These are phyloP conservation scores for Hiodon alosoides DNA, from an alignment of 2,113 vertebrate genomes.

Conservation along the genomic window DNA sequence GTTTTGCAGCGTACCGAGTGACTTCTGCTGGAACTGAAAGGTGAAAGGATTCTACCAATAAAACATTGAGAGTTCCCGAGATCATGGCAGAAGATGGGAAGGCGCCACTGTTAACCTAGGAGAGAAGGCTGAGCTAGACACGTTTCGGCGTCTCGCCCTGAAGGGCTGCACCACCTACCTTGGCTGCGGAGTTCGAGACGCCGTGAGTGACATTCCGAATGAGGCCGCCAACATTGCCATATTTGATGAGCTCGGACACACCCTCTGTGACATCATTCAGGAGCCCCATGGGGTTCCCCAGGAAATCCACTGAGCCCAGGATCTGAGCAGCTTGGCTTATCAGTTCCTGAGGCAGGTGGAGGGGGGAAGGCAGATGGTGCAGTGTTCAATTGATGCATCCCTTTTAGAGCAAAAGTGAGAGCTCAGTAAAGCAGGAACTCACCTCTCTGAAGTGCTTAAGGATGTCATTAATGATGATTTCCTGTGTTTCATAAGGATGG, in stretches of 20 bases:
- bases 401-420: background rate
- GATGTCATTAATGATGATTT: constrained; percentile 91
- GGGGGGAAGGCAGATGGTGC: background rate
- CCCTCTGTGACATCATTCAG: constrained; percentile 92
- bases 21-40: background rate
- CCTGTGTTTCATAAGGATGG: constrained; percentile 92
- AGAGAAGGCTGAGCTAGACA: background rate
- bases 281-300: constrained; percentile 95
- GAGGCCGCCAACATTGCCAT: constrained; percentile 90
- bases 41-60: too few species aligned
- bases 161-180: constrained; percentile 62
- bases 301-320: constrained; percentile 93
- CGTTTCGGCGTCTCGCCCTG: background rate
- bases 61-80: too few species aligned
- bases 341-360: constrained; percentile 68
- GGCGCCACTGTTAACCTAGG: too few species aligned
- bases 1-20: background rate
- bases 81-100: too few species aligned
- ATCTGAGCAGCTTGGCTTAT: constrained; percentile 94
- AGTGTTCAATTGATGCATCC: background rate
- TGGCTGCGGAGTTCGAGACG: constrained; percentile 94
- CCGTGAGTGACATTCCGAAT: constrained; percentile 95
- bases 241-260: constrained; percentile 84
- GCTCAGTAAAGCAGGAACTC: constrained; percentile 9
- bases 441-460: constrained; percentile 97